These are phyloP conservation scores for Tetragonula clypearis DNA, from an alignment of 1,140 invertebrate species.

Conservation along the genomic window DNA sequence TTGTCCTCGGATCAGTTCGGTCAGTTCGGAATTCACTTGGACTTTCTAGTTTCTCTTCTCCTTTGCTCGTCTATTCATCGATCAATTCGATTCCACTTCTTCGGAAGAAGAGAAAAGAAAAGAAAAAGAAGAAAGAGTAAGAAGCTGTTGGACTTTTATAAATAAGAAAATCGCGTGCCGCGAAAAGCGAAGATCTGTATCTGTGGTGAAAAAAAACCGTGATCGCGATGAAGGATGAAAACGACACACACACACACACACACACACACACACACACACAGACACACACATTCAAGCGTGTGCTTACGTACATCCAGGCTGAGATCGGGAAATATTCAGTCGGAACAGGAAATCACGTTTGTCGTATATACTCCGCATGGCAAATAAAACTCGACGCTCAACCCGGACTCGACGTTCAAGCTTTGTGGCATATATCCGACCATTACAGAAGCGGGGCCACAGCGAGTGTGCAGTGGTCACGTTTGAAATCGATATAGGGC, in stretches of 20 bases:
- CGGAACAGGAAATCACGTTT: background rate
- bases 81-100: background rate
- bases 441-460: background rate
- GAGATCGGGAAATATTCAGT: background rate
- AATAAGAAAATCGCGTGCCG: no score
- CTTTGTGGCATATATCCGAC: slow-evolving; percentile 5
- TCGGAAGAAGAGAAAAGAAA: no score
- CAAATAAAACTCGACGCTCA: slow-evolving; percentile 7
- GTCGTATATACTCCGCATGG: background rate
- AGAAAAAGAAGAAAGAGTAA: no score
- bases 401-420: background rate
- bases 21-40: no score
- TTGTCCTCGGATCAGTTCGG: no score
- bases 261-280: no score
- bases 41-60: no score
- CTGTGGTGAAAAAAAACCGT: background rate
- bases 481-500: slow-evolving; percentile 28
- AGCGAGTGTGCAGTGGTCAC: background rate
- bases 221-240: background rate
- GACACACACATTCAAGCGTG: no score
- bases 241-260: background rate
- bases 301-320: background rate
- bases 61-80: background rate
- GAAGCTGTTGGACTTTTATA: no score
- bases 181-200: background rate